Evolutionary conservation across 1,140 invertebrate genomes (phyloP), one percentile per base, ranked within the genome.

Genomic region (Drosophila chauvacae): DNA sequence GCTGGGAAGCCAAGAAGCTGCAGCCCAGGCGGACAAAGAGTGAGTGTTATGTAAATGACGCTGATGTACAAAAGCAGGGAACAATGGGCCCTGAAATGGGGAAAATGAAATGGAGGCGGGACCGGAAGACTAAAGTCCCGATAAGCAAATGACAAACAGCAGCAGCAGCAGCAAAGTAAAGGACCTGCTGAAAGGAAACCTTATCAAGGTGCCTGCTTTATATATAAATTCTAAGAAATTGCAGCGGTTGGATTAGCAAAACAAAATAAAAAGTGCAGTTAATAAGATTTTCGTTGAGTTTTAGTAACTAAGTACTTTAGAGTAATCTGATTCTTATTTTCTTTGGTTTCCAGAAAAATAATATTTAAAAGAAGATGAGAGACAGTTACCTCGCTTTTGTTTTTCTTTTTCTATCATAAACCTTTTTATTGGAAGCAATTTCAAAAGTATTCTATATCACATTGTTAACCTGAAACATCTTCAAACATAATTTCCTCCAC

Each of bases 81-180:
- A 56, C 48, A 77, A 57, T 20, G 53, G 28, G 4, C 11, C 53
- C 53, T 53, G 55, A 59, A 76, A 61, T 51, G 51, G 28, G 30
- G 11, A 37, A 69, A 48, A 59, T 39, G 14, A 39, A 41, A 56
- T 56, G 44, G 14, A 60, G 66, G 53, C 37, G 53, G 44, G 45
- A 77, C 73, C 33, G 72, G 37, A 35, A 65, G 35, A 57, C 69
- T 64, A 60, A 70, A 72, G 60, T 50, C 64, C 73, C 42, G 82
- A 85, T 86, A 86, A 86, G 80, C 69, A 80, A 71, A 88, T 87
- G 84, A 88, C 84, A 88, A 87, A 88, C 83, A 88, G 80, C 77
- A 26, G 45, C 45, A 26, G 45, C 45, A 64, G 58, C 66, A 26
- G 45, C n/a, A 44, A 39, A 53, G 59, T 45, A 33, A 37, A 61